A percentile compares a stretch with the other conserved stretches of the same genome.
phyloP scores from a whole-genome alignment of 2,888 invertebrate genomes.

The Melanotus villosus region DNA sequence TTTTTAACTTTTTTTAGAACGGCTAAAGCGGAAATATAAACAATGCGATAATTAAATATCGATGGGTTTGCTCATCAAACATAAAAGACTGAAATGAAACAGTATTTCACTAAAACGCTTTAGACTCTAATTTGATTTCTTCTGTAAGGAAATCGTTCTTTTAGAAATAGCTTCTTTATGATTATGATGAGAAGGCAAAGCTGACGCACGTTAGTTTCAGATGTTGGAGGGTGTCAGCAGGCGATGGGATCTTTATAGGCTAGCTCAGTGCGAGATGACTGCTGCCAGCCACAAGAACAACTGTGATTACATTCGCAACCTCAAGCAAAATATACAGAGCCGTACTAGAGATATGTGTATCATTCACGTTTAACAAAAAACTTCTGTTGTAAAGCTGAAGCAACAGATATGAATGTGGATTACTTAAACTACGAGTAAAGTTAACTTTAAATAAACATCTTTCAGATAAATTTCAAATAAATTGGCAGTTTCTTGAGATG shows the following conservation, averaged over 20 bases:
- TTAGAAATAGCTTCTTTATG: slow-evolving; percentile 38
- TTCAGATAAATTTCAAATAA: too few species aligned
- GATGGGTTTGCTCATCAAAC: too few species aligned
- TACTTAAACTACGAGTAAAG: too few species aligned
- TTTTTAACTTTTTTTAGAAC: too few species aligned
- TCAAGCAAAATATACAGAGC: slow-evolving; percentile 26
- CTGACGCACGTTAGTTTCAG: slow-evolving; percentile 48
- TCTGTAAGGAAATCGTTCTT: slow-evolving; percentile 24
- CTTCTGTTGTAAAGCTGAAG: too few species aligned
- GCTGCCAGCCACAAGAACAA: slow-evolving; percentile 38
- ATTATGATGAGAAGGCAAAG: slow-evolving; percentile 44
- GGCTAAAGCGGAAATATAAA: too few species aligned
- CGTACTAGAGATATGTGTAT: slow-evolving; percentile 9
- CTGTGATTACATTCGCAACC: slow-evolving; percentile 39
- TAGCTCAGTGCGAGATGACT: slow-evolving; percentile 40
- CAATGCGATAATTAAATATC: too few species aligned
- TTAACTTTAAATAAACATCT: too few species aligned
- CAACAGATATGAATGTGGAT: too few species aligned
- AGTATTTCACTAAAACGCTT: slow-evolving; percentile 27
- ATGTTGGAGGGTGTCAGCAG: slow-evolving; percentile 36
- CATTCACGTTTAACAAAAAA: too few species aligned
- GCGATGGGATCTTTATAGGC: slow-evolving; percentile 50
- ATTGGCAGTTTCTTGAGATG: too few species aligned
- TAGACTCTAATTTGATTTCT: slow-evolving; percentile 32
- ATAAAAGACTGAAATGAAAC: slow-evolving; percentile 23